A percentile compares a stretch with the other conserved stretches of the same genome.
Conservation (phyloP, 37 sponge, comb jelly and placozoan genomes). For the Axinella damicornis region DNA sequence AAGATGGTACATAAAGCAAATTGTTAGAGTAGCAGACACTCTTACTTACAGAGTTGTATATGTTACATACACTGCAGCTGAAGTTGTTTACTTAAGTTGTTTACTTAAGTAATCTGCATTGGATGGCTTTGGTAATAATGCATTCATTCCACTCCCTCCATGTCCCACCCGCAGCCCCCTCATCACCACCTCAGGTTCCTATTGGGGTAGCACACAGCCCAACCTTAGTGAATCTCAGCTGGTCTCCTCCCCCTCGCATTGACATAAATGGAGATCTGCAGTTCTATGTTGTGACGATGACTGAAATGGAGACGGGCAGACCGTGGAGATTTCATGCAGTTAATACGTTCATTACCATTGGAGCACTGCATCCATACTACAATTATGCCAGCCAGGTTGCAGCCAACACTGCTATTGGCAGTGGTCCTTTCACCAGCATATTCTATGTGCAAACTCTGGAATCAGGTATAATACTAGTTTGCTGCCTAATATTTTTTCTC, state of each 20-base stretch:
- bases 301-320: constrained; percentile 28
- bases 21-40: no score
- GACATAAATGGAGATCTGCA: constrained; percentile 24
- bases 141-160: no score
- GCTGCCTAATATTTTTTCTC: no score
- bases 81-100: no score
- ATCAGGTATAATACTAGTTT: no score
- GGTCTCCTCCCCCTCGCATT: constrained; percentile 21
- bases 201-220: not conserved
- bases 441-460: not conserved
- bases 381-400: constrained; percentile 12
- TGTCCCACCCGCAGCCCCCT: no score
- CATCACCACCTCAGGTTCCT: no score
- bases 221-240: not conserved
- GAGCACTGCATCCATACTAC: constrained; percentile 15
- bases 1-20: constrained; percentile 10
- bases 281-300: not conserved
- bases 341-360: not conserved
- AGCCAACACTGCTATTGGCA: constrained; percentile 20
- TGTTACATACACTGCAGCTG: no score
- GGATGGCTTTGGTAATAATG: no score
- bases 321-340: not conserved
- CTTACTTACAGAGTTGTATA: no score
- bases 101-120: no score
- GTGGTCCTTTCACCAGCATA: constrained; percentile 3